Percentiles rank a stretch among this genome's conserved stretches.
Evolutionary conservation across 2,888 invertebrate genomes (phyloP).

Genomic region (Meandrusa payeni): DNA sequence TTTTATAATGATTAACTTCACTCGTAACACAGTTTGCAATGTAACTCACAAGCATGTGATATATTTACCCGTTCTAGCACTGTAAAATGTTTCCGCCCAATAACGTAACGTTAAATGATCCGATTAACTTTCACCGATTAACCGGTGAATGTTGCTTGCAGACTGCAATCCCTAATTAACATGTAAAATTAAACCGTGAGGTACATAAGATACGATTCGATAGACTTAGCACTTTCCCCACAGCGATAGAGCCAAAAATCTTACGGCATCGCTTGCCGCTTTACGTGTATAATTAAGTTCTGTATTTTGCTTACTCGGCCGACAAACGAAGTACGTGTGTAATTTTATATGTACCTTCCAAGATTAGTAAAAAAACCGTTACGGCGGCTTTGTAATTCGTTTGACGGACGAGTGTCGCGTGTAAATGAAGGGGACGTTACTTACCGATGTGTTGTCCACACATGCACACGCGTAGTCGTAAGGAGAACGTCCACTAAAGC

Average conservation of each 20-base stretch:
- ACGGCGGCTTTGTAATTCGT: slow-evolving; percentile 35
- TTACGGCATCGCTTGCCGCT: slow-evolving; percentile 75
- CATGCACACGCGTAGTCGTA: slow-evolving; percentile 80
- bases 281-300: slow-evolving; percentile 60
- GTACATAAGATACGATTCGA: slow-evolving; percentile 25
- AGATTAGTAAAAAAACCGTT: not conserved
- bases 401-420: slow-evolving; percentile 53
- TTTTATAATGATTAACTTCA: slow-evolving; percentile 61
- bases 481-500: slow-evolving; percentile 81
- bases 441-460: slow-evolving; percentile 79
- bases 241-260: slow-evolving; percentile 58
- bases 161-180: slow-evolving; percentile 51
- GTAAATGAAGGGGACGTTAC: slow-evolving; percentile 52
- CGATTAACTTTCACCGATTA: slow-evolving; percentile 65
- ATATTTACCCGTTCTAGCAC: slow-evolving; percentile 56
- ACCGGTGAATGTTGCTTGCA: slow-evolving; percentile 71
- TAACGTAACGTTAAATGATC: slow-evolving; percentile 27
- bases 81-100: slow-evolving; percentile 23
- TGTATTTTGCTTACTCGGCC: slow-evolving; percentile 54
- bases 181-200: slow-evolving; percentile 29
- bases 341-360: not conserved
- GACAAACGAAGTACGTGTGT: slow-evolving; percentile 43
- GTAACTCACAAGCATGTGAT: slow-evolving; percentile 71
- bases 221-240: slow-evolving; percentile 45
- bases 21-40: slow-evolving; percentile 65